Percentiles rank a stretch among this genome's conserved stretches.
Conservation (phyloP, 1,140 invertebrate species). For the Danaus melanippus region DNA sequence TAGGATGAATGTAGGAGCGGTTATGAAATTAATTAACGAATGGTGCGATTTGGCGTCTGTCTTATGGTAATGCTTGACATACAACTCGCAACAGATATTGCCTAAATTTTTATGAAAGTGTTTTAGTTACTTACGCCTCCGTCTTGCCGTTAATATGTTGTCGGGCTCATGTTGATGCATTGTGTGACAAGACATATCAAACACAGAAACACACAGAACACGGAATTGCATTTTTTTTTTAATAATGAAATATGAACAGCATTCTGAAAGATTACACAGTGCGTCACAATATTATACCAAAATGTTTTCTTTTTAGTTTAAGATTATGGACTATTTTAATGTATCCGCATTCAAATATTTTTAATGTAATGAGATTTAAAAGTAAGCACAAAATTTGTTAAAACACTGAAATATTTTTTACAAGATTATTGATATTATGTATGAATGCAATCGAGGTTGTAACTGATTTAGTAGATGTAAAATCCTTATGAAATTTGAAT, state of each 20-base stretch:
- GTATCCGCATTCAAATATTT: no score
- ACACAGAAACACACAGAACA: slow-evolving; percentile 39
- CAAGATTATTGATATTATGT: slow-evolving; percentile 1
- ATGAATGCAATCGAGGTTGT: slow-evolving; percentile 27
- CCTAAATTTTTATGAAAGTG: slow-evolving; percentile 61
- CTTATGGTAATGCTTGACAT: slow-evolving; percentile 56
- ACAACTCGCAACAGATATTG: slow-evolving; percentile 43
- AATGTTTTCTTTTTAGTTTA: slow-evolving; percentile 13
- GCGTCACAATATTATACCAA: slow-evolving; percentile 5
- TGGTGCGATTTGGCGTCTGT: slow-evolving; percentile 65
- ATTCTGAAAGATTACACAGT: slow-evolving; percentile 4
- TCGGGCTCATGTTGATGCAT: slow-evolving; percentile 27
- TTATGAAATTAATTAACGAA: slow-evolving; percentile 58
- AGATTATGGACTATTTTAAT: slow-evolving; percentile 3
- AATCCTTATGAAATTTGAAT: slow-evolving; percentile 9
- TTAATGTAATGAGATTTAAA: background rate
- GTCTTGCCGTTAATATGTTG: slow-evolving; percentile 52
- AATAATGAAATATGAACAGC: slow-evolving; percentile 4
- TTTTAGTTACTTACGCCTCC: slow-evolving; percentile 53
- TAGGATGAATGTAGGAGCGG: slow-evolving; percentile 63
- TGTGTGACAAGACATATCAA: slow-evolving; percentile 63
- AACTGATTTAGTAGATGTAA: slow-evolving; percentile 20
- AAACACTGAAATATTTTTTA: slow-evolving; percentile 7
- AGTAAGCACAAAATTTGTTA: background rate
- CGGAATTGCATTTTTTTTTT: slow-evolving; percentile 5